Base-by-base conservation (phyloP, 2,888 invertebrate genomes). In the Mesochorus sp. region DNA sequence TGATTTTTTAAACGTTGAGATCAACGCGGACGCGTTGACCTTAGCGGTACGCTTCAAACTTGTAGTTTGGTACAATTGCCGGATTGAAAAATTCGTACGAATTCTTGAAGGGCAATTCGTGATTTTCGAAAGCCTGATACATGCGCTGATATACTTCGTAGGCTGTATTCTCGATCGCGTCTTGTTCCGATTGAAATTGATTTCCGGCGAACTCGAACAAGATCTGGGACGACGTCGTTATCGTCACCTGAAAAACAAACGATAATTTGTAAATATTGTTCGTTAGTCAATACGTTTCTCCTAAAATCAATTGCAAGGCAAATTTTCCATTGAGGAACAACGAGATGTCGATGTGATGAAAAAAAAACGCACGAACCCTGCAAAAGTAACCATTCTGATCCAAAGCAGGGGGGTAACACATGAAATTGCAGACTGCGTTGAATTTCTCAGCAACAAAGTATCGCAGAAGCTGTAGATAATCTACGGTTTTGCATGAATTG, bases 361-460 rank as follows among this genome's bases (percentile, higher is more conserved):
- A n/a, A 8, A 2, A 37, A 6, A 2, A 8, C 12, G 12, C 37
- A 79, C 77, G 75, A 66, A 89, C 90, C 80, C 84, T 87, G 71
- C 89, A 87, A 34, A 82, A 21, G 68, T 80, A 88, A 28, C 83
- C 84, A 2, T 62, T 3, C 1, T 70, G 62, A 37, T 81, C 53
- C n/a, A 10, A 14, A 1, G n/a, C n/a, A n/a, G 80, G 59, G n/a
- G 71, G 74, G 5, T 81, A 62, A 39, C 85, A 86, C 6, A 87
- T 80, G 70, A 88, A 87, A 2, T 37, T 49, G 39, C 90, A 90
- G 0, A 59, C 44, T 0, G 86, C 89, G 3, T 81, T 78, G 0
- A 88, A 82, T 21, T 74, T 81, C 2, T 85, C 80, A 8, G 71
- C 67, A 1, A 88, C 85, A 24, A 87, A 85, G 14, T 74, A 75